Evolutionary conservation across 2,797 vertebrate genomes (phyloP), one percentile per base, ranked within the genome.

Genomic region (Chlorospingus flavigularis): DNA sequence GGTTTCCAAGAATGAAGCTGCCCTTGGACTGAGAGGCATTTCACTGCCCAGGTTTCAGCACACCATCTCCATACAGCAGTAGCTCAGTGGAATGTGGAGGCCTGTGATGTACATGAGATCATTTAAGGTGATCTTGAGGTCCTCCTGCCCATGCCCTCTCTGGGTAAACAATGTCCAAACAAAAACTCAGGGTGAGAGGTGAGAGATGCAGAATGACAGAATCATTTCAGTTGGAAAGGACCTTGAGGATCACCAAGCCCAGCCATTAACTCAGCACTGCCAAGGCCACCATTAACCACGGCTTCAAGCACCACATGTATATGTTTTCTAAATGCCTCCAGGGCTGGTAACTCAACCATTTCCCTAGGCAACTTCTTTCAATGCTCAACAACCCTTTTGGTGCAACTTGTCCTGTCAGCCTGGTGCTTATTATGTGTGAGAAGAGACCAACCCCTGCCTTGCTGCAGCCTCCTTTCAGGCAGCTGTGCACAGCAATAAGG

Each of bases 391-490:
- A 35, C 21, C 25, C 43, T 31, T 77, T 20, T 16, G 31, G 30
- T 47, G 45, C 33, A 53, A 14, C 25, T 45, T 35, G 30, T 31
- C 24, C 25, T 35, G 43, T 45, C 25, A 30, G 23, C 58, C 18
- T 53, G 21, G 6, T 8, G 10, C 19, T 65, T 51, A 23, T 45
- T n/a, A n/a, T 6, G 6, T 40, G 13, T 39, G 45, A 58, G 31
- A 77, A 76, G 30, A 71, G 20, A 35, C 25, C 25, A 76, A 18
- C 0, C 3, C 17, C 17, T 0, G 0, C 21, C 33, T 65, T 26
- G 12, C 51, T 77, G 48, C 33, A 35, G 5, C 5, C 51, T 51
- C 51, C 57, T 58, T 71, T 77, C 39, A 53, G 39, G 33, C 21
- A 58, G 14, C 11, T 25, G 2, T 14, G 21, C 37, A 28, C 39